These are phyloP conservation scores for Hylyphantes graminicola DNA, from an alignment of 1,140 invertebrate genomes.

Conservation along the genomic window DNA sequence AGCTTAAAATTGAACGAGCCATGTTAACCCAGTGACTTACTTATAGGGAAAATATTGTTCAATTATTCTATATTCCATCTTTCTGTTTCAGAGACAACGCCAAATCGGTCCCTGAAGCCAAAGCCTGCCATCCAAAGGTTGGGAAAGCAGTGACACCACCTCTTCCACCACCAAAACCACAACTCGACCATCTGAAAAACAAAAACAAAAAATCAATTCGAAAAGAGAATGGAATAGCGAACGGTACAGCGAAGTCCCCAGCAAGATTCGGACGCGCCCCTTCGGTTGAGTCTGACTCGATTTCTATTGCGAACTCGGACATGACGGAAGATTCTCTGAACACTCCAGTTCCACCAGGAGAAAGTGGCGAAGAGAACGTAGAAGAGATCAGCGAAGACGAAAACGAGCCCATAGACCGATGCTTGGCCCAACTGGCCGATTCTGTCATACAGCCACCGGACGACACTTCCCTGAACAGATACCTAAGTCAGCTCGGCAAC, in stretches of 20 bases:
- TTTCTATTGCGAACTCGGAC: slow-evolving; percentile 51
- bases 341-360: slow-evolving; percentile 8
- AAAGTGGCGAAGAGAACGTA: slow-evolving; percentile 14
- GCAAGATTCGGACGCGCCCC: slow-evolving; percentile 8
- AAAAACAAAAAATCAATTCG: slow-evolving; percentile 11
- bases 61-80: no score
- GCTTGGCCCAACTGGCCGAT: slow-evolving; percentile 52
- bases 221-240: neutral
- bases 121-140: slow-evolving; percentile 2
- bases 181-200: slow-evolving; percentile 20
- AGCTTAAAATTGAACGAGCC: no score
- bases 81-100: slow-evolving; percentile 39
- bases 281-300: slow-evolving; percentile 55
- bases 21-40: no score
- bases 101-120: slow-evolving; percentile 16
- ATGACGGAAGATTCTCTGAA: slow-evolving; percentile 59
- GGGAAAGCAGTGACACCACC: slow-evolving; percentile 45
- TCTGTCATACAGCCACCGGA: slow-evolving; percentile 56
- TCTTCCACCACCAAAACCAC: slow-evolving; percentile 48
- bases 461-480: slow-evolving; percentile 49
- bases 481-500: slow-evolving; percentile 52
- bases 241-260: neutral
- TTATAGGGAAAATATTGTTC: no score
- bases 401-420: slow-evolving; percentile 48
- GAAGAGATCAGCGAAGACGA: slow-evolving; percentile 49